Percentiles rank a stretch among this genome's conserved stretches.
These are phyloP conservation scores for Branchellion lobata DNA, from an alignment of 2,888 invertebrate species.

Conservation along the genomic window DNA sequence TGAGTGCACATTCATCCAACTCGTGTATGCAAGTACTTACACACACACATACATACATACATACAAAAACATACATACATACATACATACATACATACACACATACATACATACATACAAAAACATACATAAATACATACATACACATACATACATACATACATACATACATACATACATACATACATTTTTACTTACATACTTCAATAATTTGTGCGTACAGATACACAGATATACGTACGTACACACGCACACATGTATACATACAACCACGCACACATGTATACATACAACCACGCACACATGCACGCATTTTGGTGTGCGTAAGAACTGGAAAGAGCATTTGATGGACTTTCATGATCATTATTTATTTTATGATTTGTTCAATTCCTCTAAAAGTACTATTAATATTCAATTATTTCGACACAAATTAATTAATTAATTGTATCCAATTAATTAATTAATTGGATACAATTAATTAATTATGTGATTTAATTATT, in stretches of 20 bases:
- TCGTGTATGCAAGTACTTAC: no score
- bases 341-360: no score
- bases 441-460: no score
- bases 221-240: no score
- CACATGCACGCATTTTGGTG: slow-evolving; percentile 10
- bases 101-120: neutral
- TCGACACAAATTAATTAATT: no score
- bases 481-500: no score
- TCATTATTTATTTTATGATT: no score
- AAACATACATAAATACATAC: neutral
- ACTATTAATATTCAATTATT: no score
- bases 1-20: no score
- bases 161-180: slow-evolving; percentile 13
- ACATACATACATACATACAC: neutral
- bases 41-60: neutral
- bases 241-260: slow-evolving; percentile 31
- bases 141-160: slow-evolving; percentile 2
- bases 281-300: slow-evolving; percentile 23
- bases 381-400: no score
- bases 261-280: slow-evolving; percentile 26
- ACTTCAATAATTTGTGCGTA: neutral
- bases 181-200: neutral
- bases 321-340: neutral
- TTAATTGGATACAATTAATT: no score
- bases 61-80: neutral